Percentiles rank a stretch among this genome's conserved stretches.
Evolutionary conservation across 2,888 invertebrate species (phyloP).

Genomic region (Perizoma flavofasciatum): DNA sequence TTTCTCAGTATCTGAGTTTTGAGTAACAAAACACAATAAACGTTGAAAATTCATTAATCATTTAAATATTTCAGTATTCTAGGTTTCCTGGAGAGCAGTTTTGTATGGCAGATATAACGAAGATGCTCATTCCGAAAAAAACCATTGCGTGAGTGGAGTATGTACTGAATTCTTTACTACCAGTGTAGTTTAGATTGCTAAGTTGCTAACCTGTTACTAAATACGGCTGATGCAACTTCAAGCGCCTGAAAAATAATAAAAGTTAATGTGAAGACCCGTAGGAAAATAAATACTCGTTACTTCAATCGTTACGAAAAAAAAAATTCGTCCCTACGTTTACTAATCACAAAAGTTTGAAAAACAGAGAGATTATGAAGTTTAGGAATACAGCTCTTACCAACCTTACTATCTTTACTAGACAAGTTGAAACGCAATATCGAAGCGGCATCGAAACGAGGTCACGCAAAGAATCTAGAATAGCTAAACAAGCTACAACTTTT

Average conservation of each 20-base stretch:
- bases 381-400: neutral
- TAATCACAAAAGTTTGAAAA: too few relatives aligned
- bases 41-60: conserved; percentile 24
- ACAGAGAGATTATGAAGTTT: too few relatives aligned
- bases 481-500: conserved; percentile 51
- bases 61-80: conserved; percentile 18
- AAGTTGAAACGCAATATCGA: conserved; percentile 27
- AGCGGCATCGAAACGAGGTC: conserved; percentile 36
- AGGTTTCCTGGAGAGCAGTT: conserved; percentile 9
- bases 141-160: too few relatives aligned
- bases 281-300: too few relatives aligned
- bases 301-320: too few relatives aligned
- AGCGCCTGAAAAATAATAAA: too few relatives aligned
- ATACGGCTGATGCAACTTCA: too few relatives aligned
- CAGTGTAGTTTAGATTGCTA: neutral
- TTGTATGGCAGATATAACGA: conserved; percentile 17
- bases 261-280: too few relatives aligned
- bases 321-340: too few relatives aligned
- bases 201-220: neutral
- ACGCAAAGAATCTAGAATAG: conserved; percentile 41
- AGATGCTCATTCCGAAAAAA: neutral
- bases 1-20: conserved; percentile 5
- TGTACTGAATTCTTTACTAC: too few relatives aligned
- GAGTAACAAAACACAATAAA: too few relatives aligned
- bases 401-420: conserved; percentile 17